These are phyloP conservation scores for Channa striata DNA, from an alignment of 2,797 vertebrate species.

Conservation along the genomic window DNA sequence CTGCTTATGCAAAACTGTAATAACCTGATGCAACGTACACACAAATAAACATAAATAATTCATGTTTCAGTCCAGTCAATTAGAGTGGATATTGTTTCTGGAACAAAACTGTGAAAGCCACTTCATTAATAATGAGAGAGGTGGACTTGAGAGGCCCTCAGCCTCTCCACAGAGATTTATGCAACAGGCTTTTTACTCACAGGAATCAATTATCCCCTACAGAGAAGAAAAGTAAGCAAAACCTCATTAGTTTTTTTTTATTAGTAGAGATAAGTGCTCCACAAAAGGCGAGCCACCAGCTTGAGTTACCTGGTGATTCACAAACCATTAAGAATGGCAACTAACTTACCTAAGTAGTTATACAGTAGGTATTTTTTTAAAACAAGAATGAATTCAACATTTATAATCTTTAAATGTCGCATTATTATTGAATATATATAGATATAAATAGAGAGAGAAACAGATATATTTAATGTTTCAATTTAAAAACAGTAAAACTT, in stretches of 20 bases:
- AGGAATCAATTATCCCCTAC: slow-evolving; percentile 26
- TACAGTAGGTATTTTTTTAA: neutral
- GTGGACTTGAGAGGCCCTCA: slow-evolving; percentile 35
- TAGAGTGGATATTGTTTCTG: slow-evolving; percentile 28
- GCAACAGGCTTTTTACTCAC: slow-evolving; percentile 47
- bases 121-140: slow-evolving; percentile 58
- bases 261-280: slow-evolving; percentile 20
- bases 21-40: neutral
- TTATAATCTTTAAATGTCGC: neutral
- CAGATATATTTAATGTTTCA: too few relatives aligned
- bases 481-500: too few relatives aligned
- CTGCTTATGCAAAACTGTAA: neutral
- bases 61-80: slow-evolving; percentile 23
- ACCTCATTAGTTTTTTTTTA: slow-evolving; percentile 40
- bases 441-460: too few relatives aligned
- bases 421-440: neutral
- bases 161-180: slow-evolving; percentile 28
- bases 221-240: slow-evolving; percentile 36
- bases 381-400: neutral
- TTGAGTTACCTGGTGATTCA: neutral
- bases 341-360: neutral
- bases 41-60: slow-evolving; percentile 28
- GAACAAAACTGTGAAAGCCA: slow-evolving; percentile 33
- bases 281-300: neutral
- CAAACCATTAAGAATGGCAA: slow-evolving; percentile 1